Conservation (phyloP, 2,888 invertebrate genomes). For the Xestia xanthographa region DNA sequence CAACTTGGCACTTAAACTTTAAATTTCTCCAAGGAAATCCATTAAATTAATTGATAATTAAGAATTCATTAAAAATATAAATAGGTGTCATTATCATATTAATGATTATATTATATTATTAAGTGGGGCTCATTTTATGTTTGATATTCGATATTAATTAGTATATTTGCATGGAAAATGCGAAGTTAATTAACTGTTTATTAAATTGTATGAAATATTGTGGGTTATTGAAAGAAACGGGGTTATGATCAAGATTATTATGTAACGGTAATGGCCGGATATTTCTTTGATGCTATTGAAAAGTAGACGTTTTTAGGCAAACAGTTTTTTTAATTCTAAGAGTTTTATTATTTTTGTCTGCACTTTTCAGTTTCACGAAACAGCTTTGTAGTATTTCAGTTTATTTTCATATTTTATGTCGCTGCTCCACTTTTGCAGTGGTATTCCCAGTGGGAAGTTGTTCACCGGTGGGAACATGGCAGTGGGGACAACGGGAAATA, state of each 20-base stretch:
- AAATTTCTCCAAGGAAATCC: slow-evolving; percentile 43
- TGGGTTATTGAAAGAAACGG: slow-evolving; percentile 18
- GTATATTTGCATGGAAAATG: slow-evolving; percentile 57
- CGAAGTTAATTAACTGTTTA: slow-evolving; percentile 58
- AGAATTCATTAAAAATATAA: slow-evolving; percentile 52
- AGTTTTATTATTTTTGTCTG: neutral
- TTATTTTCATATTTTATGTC: neutral
- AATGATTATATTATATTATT: slow-evolving; percentile 40
- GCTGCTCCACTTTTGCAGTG: neutral
- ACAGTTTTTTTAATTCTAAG: neutral
- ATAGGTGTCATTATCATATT: slow-evolving; percentile 52
- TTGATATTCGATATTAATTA: slow-evolving; percentile 54
- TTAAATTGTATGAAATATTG: slow-evolving; percentile 35
- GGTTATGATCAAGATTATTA: neutral
- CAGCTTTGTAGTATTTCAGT: neutral
- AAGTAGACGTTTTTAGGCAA: neutral
- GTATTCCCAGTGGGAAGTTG: no score
- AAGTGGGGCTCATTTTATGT: slow-evolving; percentile 31
- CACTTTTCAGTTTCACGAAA: neutral
- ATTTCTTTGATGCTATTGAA: neutral
- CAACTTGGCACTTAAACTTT: slow-evolving; percentile 44
- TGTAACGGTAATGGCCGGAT: neutral
- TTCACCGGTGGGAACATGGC: no score
- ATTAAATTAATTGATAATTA: slow-evolving; percentile 53
- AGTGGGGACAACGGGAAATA: no score